Percentiles rank a stretch among this genome's conserved stretches.
Conservation (phyloP, 2,113 vertebrate genomes). For the Morone chrysops region DNA sequence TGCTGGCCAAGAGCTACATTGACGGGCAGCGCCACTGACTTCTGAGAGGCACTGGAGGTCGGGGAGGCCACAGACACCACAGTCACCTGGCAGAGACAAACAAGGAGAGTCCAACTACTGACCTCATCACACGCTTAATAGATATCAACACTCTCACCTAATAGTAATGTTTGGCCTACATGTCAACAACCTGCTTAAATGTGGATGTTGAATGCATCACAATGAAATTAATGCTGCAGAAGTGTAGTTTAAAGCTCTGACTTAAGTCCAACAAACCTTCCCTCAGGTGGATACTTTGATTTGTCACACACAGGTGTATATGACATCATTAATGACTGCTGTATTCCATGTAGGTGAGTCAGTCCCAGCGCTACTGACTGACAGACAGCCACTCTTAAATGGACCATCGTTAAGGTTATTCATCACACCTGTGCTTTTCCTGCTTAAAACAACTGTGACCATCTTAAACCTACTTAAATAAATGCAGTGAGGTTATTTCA, state of each 20-base stretch:
- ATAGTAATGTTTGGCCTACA: background rate
- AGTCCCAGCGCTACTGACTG: no score
- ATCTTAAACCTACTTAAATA: no score
- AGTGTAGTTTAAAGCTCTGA: background rate
- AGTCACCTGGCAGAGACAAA: slow-evolving; percentile 84
- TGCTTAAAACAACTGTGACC: no score
- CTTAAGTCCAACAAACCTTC: no score
- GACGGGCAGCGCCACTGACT: slow-evolving; percentile 88
- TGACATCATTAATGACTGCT: no score
- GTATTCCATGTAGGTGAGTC: no score
- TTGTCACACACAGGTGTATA: no score
- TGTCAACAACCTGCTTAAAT: background rate
- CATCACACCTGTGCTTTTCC: no score
- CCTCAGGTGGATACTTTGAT: no score
- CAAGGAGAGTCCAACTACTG: background rate
- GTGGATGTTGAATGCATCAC: no score
- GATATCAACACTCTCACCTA: background rate
- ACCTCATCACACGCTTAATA: background rate
- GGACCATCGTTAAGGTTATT: no score
- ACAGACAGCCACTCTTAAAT: no score
- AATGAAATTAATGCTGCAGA: background rate
- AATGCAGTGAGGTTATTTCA: background rate
- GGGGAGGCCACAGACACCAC: slow-evolving; percentile 91
- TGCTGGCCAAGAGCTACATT: slow-evolving; percentile 91
- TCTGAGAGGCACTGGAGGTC: slow-evolving; percentile 88